Conservation (phyloP, 1,140 invertebrate species). For the Pissodes strobi region DNA sequence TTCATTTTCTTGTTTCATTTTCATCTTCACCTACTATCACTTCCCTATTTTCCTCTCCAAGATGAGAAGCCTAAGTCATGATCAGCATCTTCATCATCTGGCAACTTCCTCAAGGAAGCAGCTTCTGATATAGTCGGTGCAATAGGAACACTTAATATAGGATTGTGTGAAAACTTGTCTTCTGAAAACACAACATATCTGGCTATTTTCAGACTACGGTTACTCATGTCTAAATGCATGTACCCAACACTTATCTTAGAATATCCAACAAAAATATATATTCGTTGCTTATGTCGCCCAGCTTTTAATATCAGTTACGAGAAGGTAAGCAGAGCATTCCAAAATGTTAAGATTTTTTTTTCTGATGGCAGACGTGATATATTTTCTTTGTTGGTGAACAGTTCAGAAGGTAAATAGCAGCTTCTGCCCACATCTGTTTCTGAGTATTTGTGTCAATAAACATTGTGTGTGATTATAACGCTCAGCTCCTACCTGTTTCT, state of each 20-base stretch:
- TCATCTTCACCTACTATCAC: no score
- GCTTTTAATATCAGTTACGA: slow-evolving; percentile 54
- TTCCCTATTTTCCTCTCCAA: no score
- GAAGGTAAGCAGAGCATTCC: slow-evolving; percentile 55
- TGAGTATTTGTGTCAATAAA: slow-evolving; percentile 50
- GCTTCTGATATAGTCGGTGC: no score
- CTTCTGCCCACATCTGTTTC: slow-evolving; percentile 51
- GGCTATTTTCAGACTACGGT: slow-evolving; percentile 3
- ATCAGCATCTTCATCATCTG: no score
- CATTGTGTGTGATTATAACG: slow-evolving; percentile 47
- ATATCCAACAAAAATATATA: no score
- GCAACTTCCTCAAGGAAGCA: no score
- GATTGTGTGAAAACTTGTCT: slow-evolving; percentile 10
- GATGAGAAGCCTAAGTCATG: no score
- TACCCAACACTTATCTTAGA: no score
- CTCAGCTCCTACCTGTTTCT: slow-evolving; percentile 56
- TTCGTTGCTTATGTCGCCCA: no score
- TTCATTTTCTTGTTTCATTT: no score
- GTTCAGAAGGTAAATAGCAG: slow-evolving; percentile 52
- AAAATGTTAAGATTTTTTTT: slow-evolving; percentile 47
- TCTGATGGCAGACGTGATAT: slow-evolving; percentile 54
- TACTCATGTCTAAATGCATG: slow-evolving; percentile 38
- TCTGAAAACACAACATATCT: slow-evolving; percentile 5
- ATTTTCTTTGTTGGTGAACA: slow-evolving; percentile 45
- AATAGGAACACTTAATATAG: no score